phyloP scores from a whole-genome alignment of 2,797 vertebrate genomes.

The Gambelia wislizenii region DNA sequence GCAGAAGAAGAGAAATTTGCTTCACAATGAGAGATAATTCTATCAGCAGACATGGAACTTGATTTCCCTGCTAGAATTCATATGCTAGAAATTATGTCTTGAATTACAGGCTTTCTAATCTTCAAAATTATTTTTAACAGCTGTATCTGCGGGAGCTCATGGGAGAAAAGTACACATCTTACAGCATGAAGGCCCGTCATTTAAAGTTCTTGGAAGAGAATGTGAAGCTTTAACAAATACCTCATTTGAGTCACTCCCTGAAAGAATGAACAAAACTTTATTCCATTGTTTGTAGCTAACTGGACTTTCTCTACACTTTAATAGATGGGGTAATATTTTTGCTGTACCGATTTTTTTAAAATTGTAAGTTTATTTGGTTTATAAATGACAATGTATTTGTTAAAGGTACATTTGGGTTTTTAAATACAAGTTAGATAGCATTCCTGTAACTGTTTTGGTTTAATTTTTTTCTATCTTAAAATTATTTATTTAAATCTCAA shows the following conservation, averaged over 20 bases:
- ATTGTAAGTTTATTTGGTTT: conserved; percentile 1
- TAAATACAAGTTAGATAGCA: not conserved
- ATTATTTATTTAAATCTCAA: not conserved
- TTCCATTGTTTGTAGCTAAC: conserved; percentile 47
- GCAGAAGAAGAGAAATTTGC: not conserved
- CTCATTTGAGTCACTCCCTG: conserved; percentile 2
- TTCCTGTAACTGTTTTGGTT: not conserved
- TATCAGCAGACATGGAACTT: not conserved
- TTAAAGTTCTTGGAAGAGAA: conserved; percentile 97
- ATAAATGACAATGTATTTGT: not conserved
- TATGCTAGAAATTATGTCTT: not conserved
- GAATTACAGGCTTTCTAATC: not conserved
- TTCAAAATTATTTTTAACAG: conserved; percentile 76
- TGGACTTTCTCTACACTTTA: conserved; percentile 37
- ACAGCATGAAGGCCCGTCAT: conserved; percentile 91
- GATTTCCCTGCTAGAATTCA: not conserved
- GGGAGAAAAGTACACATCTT: conserved; percentile 89
- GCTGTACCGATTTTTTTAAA: conserved; percentile 18
- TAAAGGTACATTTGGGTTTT: conserved; percentile 27
- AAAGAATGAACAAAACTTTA: conserved; percentile 51
- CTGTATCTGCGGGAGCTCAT: conserved; percentile 85
- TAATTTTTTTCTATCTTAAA: not conserved
- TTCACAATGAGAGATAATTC: not conserved
- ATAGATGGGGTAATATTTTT: not conserved
- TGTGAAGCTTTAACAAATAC: conserved; percentile 76